phyloP scores from a whole-genome alignment of 1,140 invertebrate species.

The Pachyrhynchus sulphureomaculatus region DNA sequence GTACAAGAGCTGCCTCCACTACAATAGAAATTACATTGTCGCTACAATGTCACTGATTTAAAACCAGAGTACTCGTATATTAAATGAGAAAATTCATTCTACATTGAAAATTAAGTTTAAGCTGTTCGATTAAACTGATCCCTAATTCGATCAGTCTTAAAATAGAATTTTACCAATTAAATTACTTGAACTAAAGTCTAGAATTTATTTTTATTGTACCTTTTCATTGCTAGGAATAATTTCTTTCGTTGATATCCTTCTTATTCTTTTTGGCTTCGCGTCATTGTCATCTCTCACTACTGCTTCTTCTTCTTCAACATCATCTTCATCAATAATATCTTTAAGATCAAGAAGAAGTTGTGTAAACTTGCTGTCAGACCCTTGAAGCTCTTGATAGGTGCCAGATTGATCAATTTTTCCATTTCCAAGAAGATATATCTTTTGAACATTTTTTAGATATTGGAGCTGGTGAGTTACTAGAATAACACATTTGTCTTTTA shows the following conservation, averaged over 20 bases:
- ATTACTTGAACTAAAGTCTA: too few relatives aligned
- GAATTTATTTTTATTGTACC: too few relatives aligned
- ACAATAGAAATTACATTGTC: background rate
- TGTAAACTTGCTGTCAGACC: constrained; percentile 52
- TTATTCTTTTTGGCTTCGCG: constrained; percentile 52
- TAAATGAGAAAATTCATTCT: too few relatives aligned
- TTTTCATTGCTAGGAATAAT: constrained; percentile 38
- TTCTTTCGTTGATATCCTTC: constrained; percentile 52
- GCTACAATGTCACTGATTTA: background rate
- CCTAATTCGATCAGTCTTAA: too few relatives aligned
- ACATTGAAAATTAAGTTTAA: too few relatives aligned
- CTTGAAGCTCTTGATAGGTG: constrained; percentile 51
- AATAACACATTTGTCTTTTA: constrained; percentile 71
- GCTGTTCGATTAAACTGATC: too few relatives aligned
- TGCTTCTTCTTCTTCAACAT: constrained; percentile 25
- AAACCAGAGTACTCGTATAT: too few relatives aligned
- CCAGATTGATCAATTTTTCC: too few relatives aligned
- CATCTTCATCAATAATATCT: constrained; percentile 47
- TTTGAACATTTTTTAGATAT: too few relatives aligned
- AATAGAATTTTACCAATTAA: too few relatives aligned
- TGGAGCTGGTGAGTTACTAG: too few relatives aligned
- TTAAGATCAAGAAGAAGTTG: constrained; percentile 60
- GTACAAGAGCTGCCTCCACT: background rate
- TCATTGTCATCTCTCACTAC: constrained; percentile 34
- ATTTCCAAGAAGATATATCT: constrained; percentile 64